A percentile compares a stretch with the other conserved stretches of the same genome.
phyloP scores from a whole-genome alignment of 2,888 invertebrate genomes.

The Tanypteryx hageni region DNA sequence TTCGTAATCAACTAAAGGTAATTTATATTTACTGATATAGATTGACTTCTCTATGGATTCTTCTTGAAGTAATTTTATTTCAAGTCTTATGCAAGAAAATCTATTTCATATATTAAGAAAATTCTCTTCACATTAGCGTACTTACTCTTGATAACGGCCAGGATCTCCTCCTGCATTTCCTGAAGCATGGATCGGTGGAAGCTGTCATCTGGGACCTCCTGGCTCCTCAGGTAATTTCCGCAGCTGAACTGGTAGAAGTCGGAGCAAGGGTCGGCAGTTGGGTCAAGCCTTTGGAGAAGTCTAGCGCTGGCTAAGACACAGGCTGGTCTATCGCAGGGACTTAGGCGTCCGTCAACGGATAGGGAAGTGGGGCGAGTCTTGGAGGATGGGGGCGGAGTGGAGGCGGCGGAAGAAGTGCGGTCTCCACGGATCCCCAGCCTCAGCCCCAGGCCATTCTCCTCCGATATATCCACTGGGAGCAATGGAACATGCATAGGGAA shows the following conservation, averaged over 20 bases:
- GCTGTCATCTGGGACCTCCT: slow-evolving; percentile 73
- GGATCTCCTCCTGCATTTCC: slow-evolving; percentile 74
- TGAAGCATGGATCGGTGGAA: slow-evolving; percentile 73
- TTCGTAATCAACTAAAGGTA: too few species aligned
- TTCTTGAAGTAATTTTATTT: too few species aligned
- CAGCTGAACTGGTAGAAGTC: slow-evolving; percentile 74
- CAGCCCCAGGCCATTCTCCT: slow-evolving; percentile 20
- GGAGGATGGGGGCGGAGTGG: neutral
- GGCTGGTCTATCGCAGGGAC: slow-evolving; percentile 70
- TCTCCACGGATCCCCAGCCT: neutral
- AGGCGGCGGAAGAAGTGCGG: neutral
- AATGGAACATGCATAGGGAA: neutral
- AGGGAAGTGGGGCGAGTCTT: neutral
- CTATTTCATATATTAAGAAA: neutral
- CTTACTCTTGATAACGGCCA: slow-evolving; percentile 73
- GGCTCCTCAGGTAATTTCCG: slow-evolving; percentile 72
- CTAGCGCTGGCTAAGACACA: slow-evolving; percentile 72
- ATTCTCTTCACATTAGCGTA: neutral
- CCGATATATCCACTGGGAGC: slow-evolving; percentile 13
- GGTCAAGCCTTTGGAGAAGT: slow-evolving; percentile 72
- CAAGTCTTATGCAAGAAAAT: too few species aligned
- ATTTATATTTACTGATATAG: too few species aligned
- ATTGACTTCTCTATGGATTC: too few species aligned
- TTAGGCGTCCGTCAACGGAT: neutral
- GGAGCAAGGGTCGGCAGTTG: slow-evolving; percentile 71